phyloP scores from a whole-genome alignment of 2,113 vertebrate genomes.

The Gopherus evgoodei region DNA sequence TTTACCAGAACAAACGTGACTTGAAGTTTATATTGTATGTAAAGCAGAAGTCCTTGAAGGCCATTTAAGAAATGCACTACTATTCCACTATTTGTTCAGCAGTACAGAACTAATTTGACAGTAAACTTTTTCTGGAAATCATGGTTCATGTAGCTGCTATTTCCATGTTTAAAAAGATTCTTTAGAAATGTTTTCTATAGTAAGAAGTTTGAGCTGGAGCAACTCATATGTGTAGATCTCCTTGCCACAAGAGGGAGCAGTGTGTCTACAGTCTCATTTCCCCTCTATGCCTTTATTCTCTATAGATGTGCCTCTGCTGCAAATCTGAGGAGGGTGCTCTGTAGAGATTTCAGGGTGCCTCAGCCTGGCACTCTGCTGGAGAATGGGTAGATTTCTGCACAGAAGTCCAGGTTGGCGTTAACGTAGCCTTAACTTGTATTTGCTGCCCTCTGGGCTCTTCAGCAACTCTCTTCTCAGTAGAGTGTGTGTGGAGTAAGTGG shows the following conservation, averaged over 20 bases:
- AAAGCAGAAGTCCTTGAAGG: conserved; percentile 3
- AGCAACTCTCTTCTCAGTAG: neutral
- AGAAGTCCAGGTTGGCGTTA: neutral
- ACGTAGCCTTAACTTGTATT: fast-evolving
- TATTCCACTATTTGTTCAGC: neutral
- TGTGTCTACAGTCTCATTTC: neutral
- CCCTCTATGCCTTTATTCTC: neutral
- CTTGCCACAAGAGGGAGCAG: neutral
- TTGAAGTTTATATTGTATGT: neutral
- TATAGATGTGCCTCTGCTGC: neutral
- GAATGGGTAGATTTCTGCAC: conserved; percentile 3
- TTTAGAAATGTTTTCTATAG: fast-evolving
- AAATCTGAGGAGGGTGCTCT: neutral
- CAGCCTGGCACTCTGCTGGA: neutral
- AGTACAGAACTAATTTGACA: neutral
- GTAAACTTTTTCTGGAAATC: neutral
- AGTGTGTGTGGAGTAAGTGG: neutral
- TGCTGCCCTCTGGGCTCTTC: neutral
- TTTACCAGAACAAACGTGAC: neutral
- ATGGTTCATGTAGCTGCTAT: neutral
- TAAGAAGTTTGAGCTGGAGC: neutral
- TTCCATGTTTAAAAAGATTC: neutral
- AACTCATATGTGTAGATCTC: neutral
- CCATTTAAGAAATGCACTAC: neutral
- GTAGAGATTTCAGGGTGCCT: neutral